Evolutionary conservation across 2,113 vertebrate species (phyloP).

Genomic region (Phyllopteryx taeniolatus): DNA sequence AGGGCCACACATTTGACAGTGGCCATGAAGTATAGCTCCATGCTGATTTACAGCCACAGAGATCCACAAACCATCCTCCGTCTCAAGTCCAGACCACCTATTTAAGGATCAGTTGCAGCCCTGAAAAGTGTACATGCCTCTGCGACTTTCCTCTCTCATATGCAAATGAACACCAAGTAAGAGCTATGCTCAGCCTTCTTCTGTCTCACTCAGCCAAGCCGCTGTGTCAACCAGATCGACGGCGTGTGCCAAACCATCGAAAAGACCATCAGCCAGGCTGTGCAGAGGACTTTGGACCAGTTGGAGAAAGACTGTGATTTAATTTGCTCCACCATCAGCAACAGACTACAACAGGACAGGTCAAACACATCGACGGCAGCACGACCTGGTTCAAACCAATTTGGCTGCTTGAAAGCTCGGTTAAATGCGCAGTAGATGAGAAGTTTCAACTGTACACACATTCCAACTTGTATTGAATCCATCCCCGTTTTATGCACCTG

Average conservation of each 20-base stretch:
- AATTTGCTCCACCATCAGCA: constrained; percentile 67
- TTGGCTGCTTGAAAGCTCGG: neutral
- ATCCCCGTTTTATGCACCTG: constrained; percentile 12
- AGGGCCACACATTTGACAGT: constrained; percentile 29
- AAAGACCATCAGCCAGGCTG: constrained; percentile 79
- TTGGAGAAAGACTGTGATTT: constrained; percentile 77
- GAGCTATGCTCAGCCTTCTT: neutral
- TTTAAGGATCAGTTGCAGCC: constrained; percentile 37
- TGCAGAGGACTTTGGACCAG: constrained; percentile 78
- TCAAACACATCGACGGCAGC: constrained; percentile 24
- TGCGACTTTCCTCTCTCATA: constrained; percentile 2
- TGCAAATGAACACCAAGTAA: neutral
- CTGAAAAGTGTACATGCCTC: constrained; percentile 28
- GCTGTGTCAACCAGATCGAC: constrained; percentile 78
- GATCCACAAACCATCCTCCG: constrained; percentile 12
- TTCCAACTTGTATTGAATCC: constrained; percentile 13
- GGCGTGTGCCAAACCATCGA: constrained; percentile 77
- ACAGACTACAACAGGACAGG: constrained; percentile 71
- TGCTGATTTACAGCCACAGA: constrained; percentile 41
- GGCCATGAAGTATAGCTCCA: constrained; percentile 40
- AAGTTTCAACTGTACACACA: neutral
- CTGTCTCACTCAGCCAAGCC: constrained; percentile 62
- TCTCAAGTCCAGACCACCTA: neutral
- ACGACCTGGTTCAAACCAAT: neutral
- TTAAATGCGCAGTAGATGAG: neutral